Base-by-base conservation (phyloP, 2,797 vertebrate genomes). In the Oreochromis mossambicus region DNA sequence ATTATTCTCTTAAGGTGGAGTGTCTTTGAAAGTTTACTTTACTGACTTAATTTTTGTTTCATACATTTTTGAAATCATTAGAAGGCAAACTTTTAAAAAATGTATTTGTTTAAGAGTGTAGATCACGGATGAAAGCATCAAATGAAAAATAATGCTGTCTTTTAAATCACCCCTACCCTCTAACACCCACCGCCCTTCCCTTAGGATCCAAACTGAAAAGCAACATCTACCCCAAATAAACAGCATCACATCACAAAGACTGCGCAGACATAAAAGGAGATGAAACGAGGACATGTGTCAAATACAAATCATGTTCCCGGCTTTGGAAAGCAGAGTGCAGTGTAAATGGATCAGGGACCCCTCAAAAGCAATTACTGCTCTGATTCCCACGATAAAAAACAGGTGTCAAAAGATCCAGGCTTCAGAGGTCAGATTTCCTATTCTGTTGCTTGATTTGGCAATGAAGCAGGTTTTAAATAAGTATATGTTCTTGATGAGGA, bases 281-380 rank as follows among this genome's bases (percentile, higher is more conserved):
- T 91, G 91, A 94, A 94, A 94, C 86, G 89, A 90, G 85, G 92
- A 93, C 92, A 93, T 85, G 90, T 92, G 92, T 95, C 94, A 94
- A 94, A 93, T 92, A 93, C 81, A 91, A 93, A 93, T 91, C 86
- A 84, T 89, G 88, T 90, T 87, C 90, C 82, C 63, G n/a, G 75
- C 87, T 92, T 88, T 84, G 85, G 84, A 87, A 92, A 90, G 87
- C 83, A 52, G 85, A 29, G 32, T n/a, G 75, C 58, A 41, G 90
- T 84, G 91, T 90, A 94, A 95, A 94, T 88, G 91, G 92, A 93
- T 95, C 89, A 87, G 93, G 93, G 92, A 92, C 76, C 86, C 78
- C 91, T 93, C 93, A 82, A 91, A 95, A 93, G 93, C 94, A 95
- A 95, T 95, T 95, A 94, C 89, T 51, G 77, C 81, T 52, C 15